These are phyloP conservation scores for Ciconia boyciana DNA, from an alignment of 2,113 vertebrate genomes.

Conservation along the genomic window DNA sequence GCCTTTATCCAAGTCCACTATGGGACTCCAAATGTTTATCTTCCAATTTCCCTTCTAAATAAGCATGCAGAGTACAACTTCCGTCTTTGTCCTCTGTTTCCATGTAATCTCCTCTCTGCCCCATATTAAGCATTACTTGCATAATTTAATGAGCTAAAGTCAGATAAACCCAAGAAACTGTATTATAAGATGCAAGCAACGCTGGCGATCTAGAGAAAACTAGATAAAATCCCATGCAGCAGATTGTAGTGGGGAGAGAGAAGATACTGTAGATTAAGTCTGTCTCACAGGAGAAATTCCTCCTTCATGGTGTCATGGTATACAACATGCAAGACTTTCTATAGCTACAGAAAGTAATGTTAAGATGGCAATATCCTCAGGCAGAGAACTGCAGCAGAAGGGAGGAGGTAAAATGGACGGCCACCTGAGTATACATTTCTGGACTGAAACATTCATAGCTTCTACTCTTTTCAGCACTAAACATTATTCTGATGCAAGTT, in stretches of 20 bases:
- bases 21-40: not conserved
- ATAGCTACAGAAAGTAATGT: rapidly evolving
- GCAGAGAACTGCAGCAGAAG: not conserved
- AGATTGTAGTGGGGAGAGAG: not conserved
- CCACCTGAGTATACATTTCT: not conserved
- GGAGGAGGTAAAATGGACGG: not conserved
- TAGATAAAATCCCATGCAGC: not conserved
- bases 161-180: not conserved
- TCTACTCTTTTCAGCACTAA: not conserved
- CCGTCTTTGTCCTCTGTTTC: not conserved
- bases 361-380: not conserved
- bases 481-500: not conserved
- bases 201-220: not conserved
- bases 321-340: not conserved
- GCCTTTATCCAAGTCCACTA: not conserved
- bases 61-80: not conserved
- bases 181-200: not conserved
- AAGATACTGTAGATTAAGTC: not conserved
- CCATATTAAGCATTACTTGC: not conserved
- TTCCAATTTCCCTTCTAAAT: not conserved
- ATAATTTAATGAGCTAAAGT: not conserved
- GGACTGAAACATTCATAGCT: not conserved
- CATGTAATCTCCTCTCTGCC: too few species aligned
- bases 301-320: not conserved
- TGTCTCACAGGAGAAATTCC: not conserved